phyloP scores from a whole-genome alignment of 2,113 vertebrate genomes.

The Chaetodon trifascialis region DNA sequence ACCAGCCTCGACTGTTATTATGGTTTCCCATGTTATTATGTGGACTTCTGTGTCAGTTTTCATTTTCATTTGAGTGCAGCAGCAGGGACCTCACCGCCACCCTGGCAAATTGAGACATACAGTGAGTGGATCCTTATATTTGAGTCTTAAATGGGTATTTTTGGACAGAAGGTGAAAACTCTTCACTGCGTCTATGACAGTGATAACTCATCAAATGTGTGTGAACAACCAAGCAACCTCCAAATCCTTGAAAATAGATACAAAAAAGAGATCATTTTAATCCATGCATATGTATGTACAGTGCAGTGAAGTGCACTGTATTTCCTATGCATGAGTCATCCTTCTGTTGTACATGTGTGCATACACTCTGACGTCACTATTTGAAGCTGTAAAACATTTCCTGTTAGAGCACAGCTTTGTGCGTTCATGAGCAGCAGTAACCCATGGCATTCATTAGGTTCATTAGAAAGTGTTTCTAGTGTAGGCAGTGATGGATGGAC shows the following conservation, averaged over 20 bases:
- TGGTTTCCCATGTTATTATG: slow-evolving; percentile 7
- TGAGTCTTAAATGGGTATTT: not conserved
- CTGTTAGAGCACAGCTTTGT: not conserved
- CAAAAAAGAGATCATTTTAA: no score
- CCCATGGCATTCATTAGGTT: slow-evolving; percentile 2
- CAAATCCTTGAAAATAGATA: no score
- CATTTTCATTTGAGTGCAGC: not conserved
- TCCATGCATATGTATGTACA: no score
- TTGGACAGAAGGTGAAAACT: not conserved
- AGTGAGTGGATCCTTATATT: not conserved
- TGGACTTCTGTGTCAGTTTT: slow-evolving; percentile 19
- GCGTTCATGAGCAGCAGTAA: not conserved
- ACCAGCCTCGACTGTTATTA: not conserved
- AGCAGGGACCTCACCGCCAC: not conserved
- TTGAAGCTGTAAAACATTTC: slow-evolving; percentile 23
- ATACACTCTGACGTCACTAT: not conserved
- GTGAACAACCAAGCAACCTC: not conserved
- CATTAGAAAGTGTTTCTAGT: slow-evolving; percentile 2
- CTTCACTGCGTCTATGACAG: not conserved
- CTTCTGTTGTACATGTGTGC: not conserved
- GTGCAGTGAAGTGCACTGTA: not conserved
- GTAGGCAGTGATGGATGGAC: slow-evolving; percentile 23
- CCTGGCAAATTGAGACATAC: not conserved
- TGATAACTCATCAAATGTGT: not conserved
- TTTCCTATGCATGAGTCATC: not conserved